Conservation (phyloP, 2,888 invertebrate genomes). For the Periphyllus acericola region DNA sequence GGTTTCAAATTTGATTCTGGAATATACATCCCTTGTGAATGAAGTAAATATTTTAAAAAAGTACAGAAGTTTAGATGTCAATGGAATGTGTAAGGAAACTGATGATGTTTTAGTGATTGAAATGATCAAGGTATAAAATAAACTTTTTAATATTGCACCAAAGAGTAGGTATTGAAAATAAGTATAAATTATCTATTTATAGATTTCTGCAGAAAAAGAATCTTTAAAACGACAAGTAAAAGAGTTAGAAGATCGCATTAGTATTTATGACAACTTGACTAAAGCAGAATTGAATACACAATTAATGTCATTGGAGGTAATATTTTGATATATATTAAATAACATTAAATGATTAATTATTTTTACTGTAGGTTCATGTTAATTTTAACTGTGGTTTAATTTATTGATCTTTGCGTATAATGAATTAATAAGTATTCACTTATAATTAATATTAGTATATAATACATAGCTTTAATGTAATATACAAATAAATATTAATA, state of each 20-base stretch:
- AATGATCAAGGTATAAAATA: conserved; percentile 66
- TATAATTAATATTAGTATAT: neutral
- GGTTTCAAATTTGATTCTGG: conserved; percentile 69
- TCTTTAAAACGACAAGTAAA: conserved; percentile 67
- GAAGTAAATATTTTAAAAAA: conserved; percentile 68
- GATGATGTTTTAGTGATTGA: conserved; percentile 66
- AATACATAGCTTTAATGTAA: neutral
- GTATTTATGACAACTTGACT: conserved; percentile 5
- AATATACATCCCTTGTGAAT: conserved; percentile 68
- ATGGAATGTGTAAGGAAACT: conserved; percentile 61
- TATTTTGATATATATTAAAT: conserved; percentile 1
- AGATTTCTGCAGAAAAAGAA: conserved; percentile 67
- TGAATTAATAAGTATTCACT: neutral
- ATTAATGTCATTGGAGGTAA: conserved; percentile 37
- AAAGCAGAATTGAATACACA: conserved; percentile 42
- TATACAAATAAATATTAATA: neutral
- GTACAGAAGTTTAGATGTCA: conserved; percentile 65
- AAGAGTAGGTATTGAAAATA: neutral
- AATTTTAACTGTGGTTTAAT: neutral
- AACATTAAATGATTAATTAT: neutral
- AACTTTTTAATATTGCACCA: neutral
- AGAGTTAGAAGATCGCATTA: conserved; percentile 68
- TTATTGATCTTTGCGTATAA: neutral
- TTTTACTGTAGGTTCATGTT: neutral
- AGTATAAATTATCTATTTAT: conserved; percentile 17